phyloP scores from a whole-genome alignment of 37 sponge, comb jelly and placozoan species.

The Mnemiopsis leidyi region DNA sequence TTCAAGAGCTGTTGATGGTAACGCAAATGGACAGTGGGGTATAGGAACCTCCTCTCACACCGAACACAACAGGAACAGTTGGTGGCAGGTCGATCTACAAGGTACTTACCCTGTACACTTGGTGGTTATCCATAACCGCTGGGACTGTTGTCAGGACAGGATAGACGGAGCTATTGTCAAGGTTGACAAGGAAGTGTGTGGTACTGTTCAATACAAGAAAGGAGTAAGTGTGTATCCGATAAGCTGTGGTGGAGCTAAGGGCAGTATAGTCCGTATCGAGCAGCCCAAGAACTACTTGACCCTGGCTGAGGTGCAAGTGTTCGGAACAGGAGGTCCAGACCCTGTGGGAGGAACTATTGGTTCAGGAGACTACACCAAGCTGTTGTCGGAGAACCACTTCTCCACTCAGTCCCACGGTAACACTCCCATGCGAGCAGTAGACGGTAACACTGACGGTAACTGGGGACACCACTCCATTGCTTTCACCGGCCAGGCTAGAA shows the following conservation, averaged over 20 bases:
- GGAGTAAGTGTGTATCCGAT: neutral
- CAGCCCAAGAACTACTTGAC: neutral
- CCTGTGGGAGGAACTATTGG: neutral
- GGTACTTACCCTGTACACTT: neutral
- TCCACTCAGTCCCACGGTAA: neutral
- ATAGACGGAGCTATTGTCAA: slow-evolving; percentile 5
- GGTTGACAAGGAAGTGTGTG: neutral
- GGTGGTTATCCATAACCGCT: neutral
- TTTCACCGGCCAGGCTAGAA: neutral
- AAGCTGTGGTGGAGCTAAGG: slow-evolving; percentile 16
- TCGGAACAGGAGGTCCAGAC: neutral
- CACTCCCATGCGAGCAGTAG: neutral
- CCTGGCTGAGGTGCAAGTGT: slow-evolving; percentile 13
- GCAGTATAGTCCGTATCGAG: neutral
- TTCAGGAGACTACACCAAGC: neutral
- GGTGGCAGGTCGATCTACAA: slow-evolving; percentile 29
- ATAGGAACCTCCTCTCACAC: neutral
- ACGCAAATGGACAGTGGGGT: neutral
- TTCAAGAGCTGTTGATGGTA: slow-evolving; percentile 5
- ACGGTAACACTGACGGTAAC: slow-evolving; percentile 28
- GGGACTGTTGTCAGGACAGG: neutral
- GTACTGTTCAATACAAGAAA: neutral
- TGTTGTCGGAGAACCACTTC: neutral
- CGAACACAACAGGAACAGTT: neutral
- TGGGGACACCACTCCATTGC: neutral